phyloP scores from a whole-genome alignment of 1,140 invertebrate genomes.

The Hydropsyche tenuis region DNA sequence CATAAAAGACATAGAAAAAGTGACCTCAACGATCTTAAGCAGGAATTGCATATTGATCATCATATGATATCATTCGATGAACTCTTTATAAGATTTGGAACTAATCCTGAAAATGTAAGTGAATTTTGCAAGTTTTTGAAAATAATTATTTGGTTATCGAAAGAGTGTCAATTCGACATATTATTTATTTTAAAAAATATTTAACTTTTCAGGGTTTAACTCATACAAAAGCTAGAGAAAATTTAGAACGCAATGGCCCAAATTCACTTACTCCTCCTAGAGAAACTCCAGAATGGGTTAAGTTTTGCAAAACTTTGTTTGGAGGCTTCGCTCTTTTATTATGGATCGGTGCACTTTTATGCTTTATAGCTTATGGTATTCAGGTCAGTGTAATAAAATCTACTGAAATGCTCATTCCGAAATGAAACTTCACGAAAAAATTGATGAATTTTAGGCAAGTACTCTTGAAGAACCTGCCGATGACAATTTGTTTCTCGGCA shows the following conservation, averaged over 20 bases:
- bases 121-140: too few species aligned
- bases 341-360: conserved; percentile 96
- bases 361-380: conserved; percentile 96
- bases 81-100: conserved; percentile 92
- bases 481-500: conserved; percentile 94
- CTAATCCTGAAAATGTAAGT: conserved; percentile 93
- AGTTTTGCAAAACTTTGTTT: conserved; percentile 97
- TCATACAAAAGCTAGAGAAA: conserved; percentile 90
- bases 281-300: conserved; percentile 97
- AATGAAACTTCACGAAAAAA: too few species aligned
- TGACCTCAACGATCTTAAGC: conserved; percentile 95
- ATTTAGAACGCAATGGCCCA: conserved; percentile 91
- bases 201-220: conserved; percentile 84
- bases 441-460: conserved; percentile 66
- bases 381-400: conserved; percentile 64
- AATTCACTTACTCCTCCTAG: conserved; percentile 95
- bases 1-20: too few species aligned
- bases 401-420: neutral
- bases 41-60: conserved; percentile 97
- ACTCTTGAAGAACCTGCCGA: conserved; percentile 89
- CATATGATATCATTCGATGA: conserved; percentile 97
- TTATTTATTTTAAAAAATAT: conserved; percentile 28
- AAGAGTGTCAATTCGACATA: neutral
- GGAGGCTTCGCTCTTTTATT: conserved; percentile 95
- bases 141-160: neutral